Evolutionary conservation across 2,113 vertebrate species (phyloP).

Genomic region (Phyllopteryx taeniolatus): DNA sequence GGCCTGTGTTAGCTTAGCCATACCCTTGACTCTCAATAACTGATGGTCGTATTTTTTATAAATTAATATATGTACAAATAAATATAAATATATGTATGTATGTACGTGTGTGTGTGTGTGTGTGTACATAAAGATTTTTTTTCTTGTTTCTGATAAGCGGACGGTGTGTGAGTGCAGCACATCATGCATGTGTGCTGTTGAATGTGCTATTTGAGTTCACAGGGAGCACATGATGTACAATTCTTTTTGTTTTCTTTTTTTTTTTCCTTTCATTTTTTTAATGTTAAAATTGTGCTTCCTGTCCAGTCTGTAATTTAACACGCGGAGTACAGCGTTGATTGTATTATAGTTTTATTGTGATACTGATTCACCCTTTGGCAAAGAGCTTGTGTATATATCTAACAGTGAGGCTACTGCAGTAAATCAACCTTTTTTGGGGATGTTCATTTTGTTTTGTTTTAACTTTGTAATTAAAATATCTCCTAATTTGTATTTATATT

Average conservation of each 20-base stretch:
- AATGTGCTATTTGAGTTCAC: constrained; percentile 79
- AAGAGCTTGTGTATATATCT: constrained; percentile 86
- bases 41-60: constrained; percentile 80
- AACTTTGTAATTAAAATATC: constrained; percentile 99
- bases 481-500: constrained; percentile 99
- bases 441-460: constrained; percentile 84
- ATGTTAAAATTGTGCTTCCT: constrained; percentile 79
- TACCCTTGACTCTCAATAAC: constrained; percentile 75
- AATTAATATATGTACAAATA: constrained; percentile 75
- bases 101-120: constrained; percentile 16
- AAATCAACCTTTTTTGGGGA: constrained; percentile 84
- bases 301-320: constrained; percentile 94
- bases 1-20: constrained; percentile 51
- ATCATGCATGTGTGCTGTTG: constrained; percentile 73
- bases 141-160: neutral
- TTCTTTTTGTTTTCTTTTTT: constrained; percentile 68
- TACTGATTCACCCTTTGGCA: constrained; percentile 87
- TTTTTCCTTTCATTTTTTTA: constrained; percentile 42
- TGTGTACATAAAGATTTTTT: constrained; percentile 38
- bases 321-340: constrained; percentile 89
- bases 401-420: constrained; percentile 79
- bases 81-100: constrained; percentile 51
- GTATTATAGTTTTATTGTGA: constrained; percentile 84
- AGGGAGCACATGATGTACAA: constrained; percentile 66
- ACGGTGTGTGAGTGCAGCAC: neutral